Base-by-base conservation (phyloP, 2,888 invertebrate genomes). In the Sinhomidia bicolor region DNA sequence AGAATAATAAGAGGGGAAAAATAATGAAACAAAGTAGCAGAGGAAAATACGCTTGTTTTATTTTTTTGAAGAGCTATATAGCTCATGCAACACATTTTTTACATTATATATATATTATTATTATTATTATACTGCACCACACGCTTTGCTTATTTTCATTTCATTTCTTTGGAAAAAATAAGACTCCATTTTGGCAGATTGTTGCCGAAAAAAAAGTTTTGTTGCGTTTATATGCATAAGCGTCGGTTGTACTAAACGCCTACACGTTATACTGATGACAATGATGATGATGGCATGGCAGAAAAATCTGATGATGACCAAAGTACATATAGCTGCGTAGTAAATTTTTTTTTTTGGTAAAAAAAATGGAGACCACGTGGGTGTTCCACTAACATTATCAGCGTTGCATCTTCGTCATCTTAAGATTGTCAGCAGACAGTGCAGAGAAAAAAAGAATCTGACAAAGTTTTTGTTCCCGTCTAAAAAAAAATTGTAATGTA, bases 331-430 rank as follows among this genome's bases (percentile, higher is more conserved):
- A 7, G 36, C 36, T 36, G 36, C 7, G n/a, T n/a, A n/a, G n/a
- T n/a, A n/a, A n/a, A n/a, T 41, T 41, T 41, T 41, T 12, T 12
- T 7, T 47, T 47, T 7, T 26, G 1, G 3, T 26, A 26, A 2
- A 32, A 62, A 41, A 14, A 85, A 78, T 86, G 20, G n/a, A 86
- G 57, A 41, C 85, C 85, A 86, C 85, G 80, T 86, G 85, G 85
- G 80, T 86, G 79, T 65, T 80, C 71, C 29, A 47, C 80, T 44
- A 54, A 14, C 76, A 41, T 14, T 54, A 79, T 17, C 29, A 23
- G 14, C 14, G 23, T 51, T 81, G 57, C 82, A 51, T 71, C 26
- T 60, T 26, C 65, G 5, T 68, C 65, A 32, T 6, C 7, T 26
- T 23, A 23, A 51, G 1, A 54, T 20, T 10, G 26, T 12, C 3